phyloP scores from a whole-genome alignment of 23 tunicate genomes.

The Halocynthia aurantium region DNA sequence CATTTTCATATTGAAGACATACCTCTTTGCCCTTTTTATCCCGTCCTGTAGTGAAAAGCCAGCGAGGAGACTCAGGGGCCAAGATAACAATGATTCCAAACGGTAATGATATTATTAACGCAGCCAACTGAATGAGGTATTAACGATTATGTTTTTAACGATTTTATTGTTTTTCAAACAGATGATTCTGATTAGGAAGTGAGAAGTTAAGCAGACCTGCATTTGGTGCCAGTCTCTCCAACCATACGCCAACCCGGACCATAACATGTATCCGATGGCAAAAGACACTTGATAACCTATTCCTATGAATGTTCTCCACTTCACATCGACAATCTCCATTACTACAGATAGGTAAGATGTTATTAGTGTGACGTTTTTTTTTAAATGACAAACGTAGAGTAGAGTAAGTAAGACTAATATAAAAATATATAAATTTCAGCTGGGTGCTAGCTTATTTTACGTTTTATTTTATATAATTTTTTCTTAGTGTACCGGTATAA shows the following conservation, averaged over 20 bases:
- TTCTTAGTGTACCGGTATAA: no score
- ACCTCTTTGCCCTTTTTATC: constrained; percentile 28
- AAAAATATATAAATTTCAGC: no score
- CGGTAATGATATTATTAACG: constrained; percentile 5
- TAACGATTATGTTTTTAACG: background rate
- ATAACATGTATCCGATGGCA: constrained; percentile 90
- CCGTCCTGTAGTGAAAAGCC: constrained; percentile 18
- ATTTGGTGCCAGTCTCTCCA: constrained; percentile 67
- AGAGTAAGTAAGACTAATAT: no score
- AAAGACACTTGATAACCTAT: constrained; percentile 66
- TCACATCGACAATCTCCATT: constrained; percentile 72
- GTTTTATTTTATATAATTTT: no score
- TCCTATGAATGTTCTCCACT: constrained; percentile 72
- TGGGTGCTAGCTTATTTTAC: no score
- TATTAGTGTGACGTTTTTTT: no score
- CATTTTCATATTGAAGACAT: constrained; percentile 3
- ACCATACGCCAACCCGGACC: constrained; percentile 83
- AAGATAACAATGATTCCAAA: constrained; percentile 11
- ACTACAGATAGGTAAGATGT: no score
- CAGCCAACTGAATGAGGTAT: constrained; percentile 4
- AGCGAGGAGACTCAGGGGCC: constrained; percentile 15
- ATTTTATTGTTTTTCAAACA: background rate
- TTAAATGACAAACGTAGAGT: no score
- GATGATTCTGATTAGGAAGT: background rate
- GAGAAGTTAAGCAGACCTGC: background rate